A percentile compares a stretch with the other conserved stretches of the same genome.
phyloP scores from a whole-genome alignment of 2,888 invertebrate species.

The Chamaedrilus cognettii region DNA sequence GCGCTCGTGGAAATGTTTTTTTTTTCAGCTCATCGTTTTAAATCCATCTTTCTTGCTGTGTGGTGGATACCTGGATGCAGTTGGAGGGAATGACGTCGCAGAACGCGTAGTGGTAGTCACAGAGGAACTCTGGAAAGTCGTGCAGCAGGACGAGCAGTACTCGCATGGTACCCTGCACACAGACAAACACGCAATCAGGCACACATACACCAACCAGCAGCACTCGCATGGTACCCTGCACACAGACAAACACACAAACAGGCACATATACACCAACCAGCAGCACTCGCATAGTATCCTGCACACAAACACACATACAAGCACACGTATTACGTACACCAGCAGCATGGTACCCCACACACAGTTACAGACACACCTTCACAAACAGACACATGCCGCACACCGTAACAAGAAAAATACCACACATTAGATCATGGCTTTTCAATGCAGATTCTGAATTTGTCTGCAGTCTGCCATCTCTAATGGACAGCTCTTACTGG shows the following conservation, averaged over 20 bases:
- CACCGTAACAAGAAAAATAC: no score
- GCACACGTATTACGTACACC: neutral
- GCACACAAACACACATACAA: neutral
- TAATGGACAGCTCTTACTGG: no score
- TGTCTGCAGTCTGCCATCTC: no score
- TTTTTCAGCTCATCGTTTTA: neutral
- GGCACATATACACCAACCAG: neutral
- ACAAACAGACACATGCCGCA: no score
- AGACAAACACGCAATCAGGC: neutral
- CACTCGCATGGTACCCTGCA: neutral
- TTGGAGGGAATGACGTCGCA: conserved; percentile 99
- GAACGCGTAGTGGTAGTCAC: conserved; percentile 98
- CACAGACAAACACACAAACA: neutral
- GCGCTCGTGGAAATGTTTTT: neutral
- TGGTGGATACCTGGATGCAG: conserved; percentile 95
- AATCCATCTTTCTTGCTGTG: conserved; percentile 59
- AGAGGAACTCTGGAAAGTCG: conserved; percentile 99
- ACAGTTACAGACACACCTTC: no score
- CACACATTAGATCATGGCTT: no score
- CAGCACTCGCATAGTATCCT: neutral
- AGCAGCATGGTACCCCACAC: neutral
- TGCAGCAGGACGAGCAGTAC: conserved; percentile 94
- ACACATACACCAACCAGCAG: neutral
- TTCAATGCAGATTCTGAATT: no score
- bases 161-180: conserved; percentile 72